These are phyloP conservation scores for Bos indicus DNA, from an alignment of 2,113 vertebrate genomes.

Conservation along the genomic window DNA sequence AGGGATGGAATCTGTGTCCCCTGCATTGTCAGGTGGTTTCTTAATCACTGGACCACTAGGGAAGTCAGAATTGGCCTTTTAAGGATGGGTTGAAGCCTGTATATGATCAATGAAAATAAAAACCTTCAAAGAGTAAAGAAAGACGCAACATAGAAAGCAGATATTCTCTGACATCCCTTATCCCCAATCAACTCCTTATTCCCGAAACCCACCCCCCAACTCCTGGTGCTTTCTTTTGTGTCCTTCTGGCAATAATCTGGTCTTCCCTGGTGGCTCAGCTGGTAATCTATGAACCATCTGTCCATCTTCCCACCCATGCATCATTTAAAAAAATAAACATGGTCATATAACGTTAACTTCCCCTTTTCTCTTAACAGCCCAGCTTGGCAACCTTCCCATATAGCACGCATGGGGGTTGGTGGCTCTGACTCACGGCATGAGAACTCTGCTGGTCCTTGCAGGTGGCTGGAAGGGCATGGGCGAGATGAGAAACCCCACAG, in stretches of 20 bases:
- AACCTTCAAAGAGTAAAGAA: not conserved
- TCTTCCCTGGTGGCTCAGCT: not conserved
- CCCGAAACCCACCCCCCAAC: not conserved
- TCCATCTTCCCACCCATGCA: not conserved
- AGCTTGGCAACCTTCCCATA: not conserved
- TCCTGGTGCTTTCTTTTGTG: not conserved
- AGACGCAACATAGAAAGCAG: not conserved
- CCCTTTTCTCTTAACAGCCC: not conserved
- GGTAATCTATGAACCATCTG: not conserved
- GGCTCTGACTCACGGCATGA: not conserved
- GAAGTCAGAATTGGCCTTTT: not conserved
- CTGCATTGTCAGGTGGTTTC: not conserved
- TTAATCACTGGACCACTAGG: not conserved
- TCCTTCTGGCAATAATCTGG: not conserved
- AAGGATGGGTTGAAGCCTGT: not conserved
- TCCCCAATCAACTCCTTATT: not conserved
- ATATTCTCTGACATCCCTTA: not conserved
- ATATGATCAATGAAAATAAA: not conserved
- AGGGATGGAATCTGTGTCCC: not conserved
- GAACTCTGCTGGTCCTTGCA: not conserved
- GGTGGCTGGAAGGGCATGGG: not conserved
- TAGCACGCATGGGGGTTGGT: rapidly evolving
- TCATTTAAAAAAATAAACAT: not conserved
- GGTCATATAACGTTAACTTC: not conserved
- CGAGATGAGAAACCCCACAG: not conserved